Evolutionary conservation across 2,797 vertebrate species (phyloP), one percentile per base, ranked within the genome.

Genomic region (Silurus aristotelis): DNA sequence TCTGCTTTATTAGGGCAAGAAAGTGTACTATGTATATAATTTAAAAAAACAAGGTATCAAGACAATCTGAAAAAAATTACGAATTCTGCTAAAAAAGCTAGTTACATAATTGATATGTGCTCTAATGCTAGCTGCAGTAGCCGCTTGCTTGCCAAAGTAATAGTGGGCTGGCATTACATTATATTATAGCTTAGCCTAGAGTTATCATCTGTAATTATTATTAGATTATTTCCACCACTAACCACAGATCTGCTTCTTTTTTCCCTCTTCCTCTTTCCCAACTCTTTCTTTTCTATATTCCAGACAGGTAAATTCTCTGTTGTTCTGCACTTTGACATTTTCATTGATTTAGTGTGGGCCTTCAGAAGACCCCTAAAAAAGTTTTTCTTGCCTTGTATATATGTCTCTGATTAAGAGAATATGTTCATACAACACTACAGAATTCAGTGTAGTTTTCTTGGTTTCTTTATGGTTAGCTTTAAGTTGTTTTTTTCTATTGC

Each of bases 251-350:
- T 5, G 15, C 52, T 31, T 77, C 12, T 61, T 61, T 31, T 38
- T 64, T 58, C 12, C 25, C 17, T 38, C 25, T 43, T 43, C 19
- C 9, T 78, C 14, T 10, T 48, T 80, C 13, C 48, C 48, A 52
- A 10, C 48, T 17, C 61, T 25, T 80, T 63, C 20, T 79, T 64
- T 46, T 48, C 13, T 61, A 22, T 38, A 31, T 79, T 46, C 56
- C 20, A 63, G 12, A 63, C 10, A 43, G 13, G 38, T 63, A 46
- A 63, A 80, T 46, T 63, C 8, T 15, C 38, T 46, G 76, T 13
- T 79, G 31, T 63, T n/a, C 22, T 64, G 38, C 20, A 63, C 22
- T 61, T 79, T 76, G 15, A 76, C 73, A 75, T 73, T 56, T 78
- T 43, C 25, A 58, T 58, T 15, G 25, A 58, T 25, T 19, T 58